Evolutionary conservation across 2,888 invertebrate genomes (phyloP).

Genomic region (Abrostola triplasia): DNA sequence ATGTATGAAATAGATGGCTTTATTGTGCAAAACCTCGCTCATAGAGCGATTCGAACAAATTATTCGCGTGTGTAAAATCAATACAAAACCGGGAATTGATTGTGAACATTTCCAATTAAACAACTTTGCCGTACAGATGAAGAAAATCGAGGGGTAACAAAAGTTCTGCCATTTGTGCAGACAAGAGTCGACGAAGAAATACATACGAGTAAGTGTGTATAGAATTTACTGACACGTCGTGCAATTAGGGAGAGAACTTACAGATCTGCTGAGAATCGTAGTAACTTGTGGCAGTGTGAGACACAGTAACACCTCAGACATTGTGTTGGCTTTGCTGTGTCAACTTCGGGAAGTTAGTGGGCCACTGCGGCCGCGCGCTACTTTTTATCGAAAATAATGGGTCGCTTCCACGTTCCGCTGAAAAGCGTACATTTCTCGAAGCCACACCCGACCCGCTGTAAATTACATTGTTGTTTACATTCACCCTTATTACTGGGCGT

Average conservation of each 20-base stretch:
- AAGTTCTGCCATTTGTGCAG: constrained; percentile 42
- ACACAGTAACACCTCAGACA: constrained; percentile 15
- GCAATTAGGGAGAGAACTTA: constrained; percentile 3
- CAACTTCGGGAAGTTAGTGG: constrained; percentile 4
- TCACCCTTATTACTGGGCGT: constrained; percentile 12
- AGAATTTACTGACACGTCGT: constrained; percentile 2
- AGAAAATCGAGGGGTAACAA: constrained; percentile 40
- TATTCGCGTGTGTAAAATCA: constrained; percentile 47
- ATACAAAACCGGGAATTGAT: constrained; percentile 47
- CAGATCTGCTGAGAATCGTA: background rate
- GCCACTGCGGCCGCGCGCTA: constrained; percentile 1
- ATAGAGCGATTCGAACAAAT: constrained; percentile 41
- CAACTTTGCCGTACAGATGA: constrained; percentile 36
- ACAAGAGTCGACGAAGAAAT: constrained; percentile 12
- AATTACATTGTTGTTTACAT: constrained; percentile 37
- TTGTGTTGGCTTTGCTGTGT: constrained; percentile 13
- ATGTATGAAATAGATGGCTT: constrained; percentile 32
- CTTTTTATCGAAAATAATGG: constrained; percentile 37
- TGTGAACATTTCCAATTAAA: constrained; percentile 56
- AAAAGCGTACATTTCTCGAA: constrained; percentile 11
- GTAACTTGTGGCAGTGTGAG: background rate
- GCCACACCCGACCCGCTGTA: constrained; percentile 23
- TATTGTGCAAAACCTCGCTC: constrained; percentile 27
- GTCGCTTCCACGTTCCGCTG: constrained; percentile 11
- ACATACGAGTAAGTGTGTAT: constrained; percentile 4